Evolutionary conservation across 2,888 invertebrate genomes (phyloP), one percentile per base, ranked within the genome.

Genomic region (Orchestes rusci): DNA sequence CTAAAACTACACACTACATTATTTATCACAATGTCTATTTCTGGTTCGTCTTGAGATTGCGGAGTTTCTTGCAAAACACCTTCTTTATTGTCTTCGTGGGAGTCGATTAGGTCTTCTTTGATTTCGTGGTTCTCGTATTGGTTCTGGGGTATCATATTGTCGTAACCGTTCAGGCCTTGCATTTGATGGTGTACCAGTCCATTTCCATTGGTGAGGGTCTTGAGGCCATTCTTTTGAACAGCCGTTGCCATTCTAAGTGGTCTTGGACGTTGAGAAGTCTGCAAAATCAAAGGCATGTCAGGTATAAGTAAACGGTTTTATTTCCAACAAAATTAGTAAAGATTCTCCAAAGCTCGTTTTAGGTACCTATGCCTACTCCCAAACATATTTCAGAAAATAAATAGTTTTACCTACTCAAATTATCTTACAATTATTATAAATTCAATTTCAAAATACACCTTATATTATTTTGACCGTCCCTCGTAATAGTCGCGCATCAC

Each of bases 1-100:
- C 87, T 93, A 76, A 96, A 93, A 77, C 85, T 89, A 74, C 91
- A 91, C 66, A 94, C 95, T 58, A 95, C 95, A 78, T 97, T 97
- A 75, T 92, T 95, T 70, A 96, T 93, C 66, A 88, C 84, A 67
- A 96, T 94, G 72, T 94, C 94, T 69, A 94, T 81, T 72, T 88
- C 88, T 7, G 85, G 85, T 54, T 82, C 80, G 15, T 48, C 51
- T 37, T 51, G 33, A 31, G 28, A 37, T 17, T 40, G 38, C 10
- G 31, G 28, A 13, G 30, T 10, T 19, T 30, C 29, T 33, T 36
- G 30, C 30, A 37, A 33, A 28, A 29, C 27, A 7, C 47, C 42
- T 39, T 35, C 16, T 34, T 41, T 30, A 4, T 23, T 16, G 7
- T 31, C 46, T 35, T 34, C 44, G 33, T 43, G 10, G 12, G 66